Conservation (phyloP, 2,888 invertebrate species). For the Lasioglossum pauxillum region DNA sequence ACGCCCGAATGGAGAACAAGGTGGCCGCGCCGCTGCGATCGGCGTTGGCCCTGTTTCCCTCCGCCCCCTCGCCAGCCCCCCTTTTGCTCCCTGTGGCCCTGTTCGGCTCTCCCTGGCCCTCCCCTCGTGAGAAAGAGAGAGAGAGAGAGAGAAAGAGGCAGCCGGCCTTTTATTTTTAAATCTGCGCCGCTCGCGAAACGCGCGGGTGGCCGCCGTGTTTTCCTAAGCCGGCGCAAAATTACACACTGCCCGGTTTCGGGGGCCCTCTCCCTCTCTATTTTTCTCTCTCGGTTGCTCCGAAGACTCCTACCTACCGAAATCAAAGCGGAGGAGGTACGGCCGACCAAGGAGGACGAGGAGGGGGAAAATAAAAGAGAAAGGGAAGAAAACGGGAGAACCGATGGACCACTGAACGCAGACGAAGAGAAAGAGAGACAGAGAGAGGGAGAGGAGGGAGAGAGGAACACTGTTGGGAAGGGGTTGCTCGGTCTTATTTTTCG, state of each 20-base stretch:
- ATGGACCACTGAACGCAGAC: slow-evolving; percentile 44
- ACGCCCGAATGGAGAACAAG: slow-evolving; percentile 70
- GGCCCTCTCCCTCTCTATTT: slow-evolving; percentile 32
- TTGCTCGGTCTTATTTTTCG: slow-evolving; percentile 81
- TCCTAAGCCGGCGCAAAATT: slow-evolving; percentile 85
- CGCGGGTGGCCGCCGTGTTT: slow-evolving; percentile 84
- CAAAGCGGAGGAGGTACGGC: slow-evolving; percentile 50
- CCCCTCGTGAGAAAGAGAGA: background rate
- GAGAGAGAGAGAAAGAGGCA: slow-evolving; percentile 18
- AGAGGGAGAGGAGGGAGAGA: slow-evolving; percentile 23
- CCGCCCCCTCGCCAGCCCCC: slow-evolving; percentile 11
- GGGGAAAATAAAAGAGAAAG: slow-evolving; percentile 37
- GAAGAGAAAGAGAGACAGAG: slow-evolving; percentile 50
- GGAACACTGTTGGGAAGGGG: slow-evolving; percentile 53
- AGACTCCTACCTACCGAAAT: slow-evolving; percentile 63
- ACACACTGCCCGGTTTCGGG: slow-evolving; percentile 81
- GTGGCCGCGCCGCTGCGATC: slow-evolving; percentile 68
- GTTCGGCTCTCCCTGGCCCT: background rate
- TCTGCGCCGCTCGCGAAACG: slow-evolving; percentile 80
- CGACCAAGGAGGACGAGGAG: slow-evolving; percentile 18
- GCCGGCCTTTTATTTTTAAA: slow-evolving; percentile 82
- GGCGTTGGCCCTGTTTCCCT: slow-evolving; percentile 51
- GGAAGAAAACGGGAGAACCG: slow-evolving; percentile 30
- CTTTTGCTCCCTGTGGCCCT: background rate
- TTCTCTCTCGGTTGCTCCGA: slow-evolving; percentile 36